Conservation (phyloP, 2,113 vertebrate species). For the Trematocara unimaculatum region DNA sequence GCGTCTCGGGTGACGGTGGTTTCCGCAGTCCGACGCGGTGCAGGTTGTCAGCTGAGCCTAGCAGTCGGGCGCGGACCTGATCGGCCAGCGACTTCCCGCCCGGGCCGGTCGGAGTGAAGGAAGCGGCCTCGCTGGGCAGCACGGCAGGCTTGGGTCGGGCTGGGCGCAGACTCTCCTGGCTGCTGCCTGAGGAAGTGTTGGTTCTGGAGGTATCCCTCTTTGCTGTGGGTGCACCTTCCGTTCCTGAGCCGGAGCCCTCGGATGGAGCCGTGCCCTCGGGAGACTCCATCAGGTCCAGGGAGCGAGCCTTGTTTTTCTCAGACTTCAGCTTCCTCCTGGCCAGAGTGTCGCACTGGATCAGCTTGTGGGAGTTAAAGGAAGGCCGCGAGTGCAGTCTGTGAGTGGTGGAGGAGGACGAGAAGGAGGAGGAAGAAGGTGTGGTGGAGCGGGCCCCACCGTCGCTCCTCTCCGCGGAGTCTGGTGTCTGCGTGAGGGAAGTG, state of each 20-base stretch:
- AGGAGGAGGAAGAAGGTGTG: constrained; percentile 70
- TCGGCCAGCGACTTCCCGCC: constrained; percentile 70
- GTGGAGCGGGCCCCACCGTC: constrained; percentile 63
- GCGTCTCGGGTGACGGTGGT: constrained; percentile 83
- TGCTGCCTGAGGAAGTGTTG: constrained; percentile 65
- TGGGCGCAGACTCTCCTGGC: constrained; percentile 57
- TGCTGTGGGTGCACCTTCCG: not conserved
- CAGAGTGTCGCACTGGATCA: constrained; percentile 89
- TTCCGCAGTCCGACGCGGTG: constrained; percentile 79
- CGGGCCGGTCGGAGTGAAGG: constrained; percentile 36
- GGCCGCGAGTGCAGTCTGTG: constrained; percentile 63
- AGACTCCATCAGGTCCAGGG: constrained; percentile 57
- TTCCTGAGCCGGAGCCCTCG: not conserved
- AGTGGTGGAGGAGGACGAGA: constrained; percentile 67
- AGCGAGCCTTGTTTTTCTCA: constrained; percentile 69
- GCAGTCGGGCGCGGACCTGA: constrained; percentile 79
- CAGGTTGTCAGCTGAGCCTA: constrained; percentile 82
- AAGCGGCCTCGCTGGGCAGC: constrained; percentile 41
- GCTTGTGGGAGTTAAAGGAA: constrained; percentile 87
- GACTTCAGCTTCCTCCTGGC: constrained; percentile 81
- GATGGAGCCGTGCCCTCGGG: not conserved
- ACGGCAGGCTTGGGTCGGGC: not conserved
- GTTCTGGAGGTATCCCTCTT: constrained; percentile 51
- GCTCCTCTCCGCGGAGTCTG: constrained; percentile 35
- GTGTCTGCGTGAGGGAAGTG: constrained; percentile 2